A percentile compares a stretch with the other conserved stretches of the same genome.
Conservation (phyloP, 2,113 vertebrate species). For the Saccopteryx leptura region DNA sequence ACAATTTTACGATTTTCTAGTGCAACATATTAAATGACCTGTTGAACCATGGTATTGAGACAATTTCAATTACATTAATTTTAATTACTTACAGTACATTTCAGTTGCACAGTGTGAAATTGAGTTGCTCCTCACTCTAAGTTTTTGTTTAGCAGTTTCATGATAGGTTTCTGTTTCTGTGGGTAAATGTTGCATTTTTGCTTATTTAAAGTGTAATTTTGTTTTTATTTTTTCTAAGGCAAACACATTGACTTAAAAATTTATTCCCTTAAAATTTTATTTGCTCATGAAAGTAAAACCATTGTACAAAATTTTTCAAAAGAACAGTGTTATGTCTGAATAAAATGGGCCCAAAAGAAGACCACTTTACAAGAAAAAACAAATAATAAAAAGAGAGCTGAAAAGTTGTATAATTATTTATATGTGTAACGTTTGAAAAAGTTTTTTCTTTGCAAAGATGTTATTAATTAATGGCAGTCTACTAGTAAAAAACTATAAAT, state of each 20-base stretch:
- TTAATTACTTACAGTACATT: constrained; percentile 86
- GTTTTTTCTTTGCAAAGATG: background rate
- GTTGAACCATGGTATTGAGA: constrained; percentile 75
- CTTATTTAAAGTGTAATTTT: constrained; percentile 79
- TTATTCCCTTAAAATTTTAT: constrained; percentile 69
- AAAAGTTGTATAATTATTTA: background rate
- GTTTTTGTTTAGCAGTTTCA: constrained; percentile 67
- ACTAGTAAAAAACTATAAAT: background rate
- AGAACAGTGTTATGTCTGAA: background rate
- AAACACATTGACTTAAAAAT: constrained; percentile 63
- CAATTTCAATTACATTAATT: constrained; percentile 86
- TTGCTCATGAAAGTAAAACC: constrained; percentile 65
- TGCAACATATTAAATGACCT: constrained; percentile 77
- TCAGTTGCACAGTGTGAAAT: constrained; percentile 83
- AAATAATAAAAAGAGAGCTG: background rate
- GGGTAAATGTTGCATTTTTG: constrained; percentile 75
- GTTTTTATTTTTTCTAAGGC: constrained; percentile 76
- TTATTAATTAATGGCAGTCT: background rate
- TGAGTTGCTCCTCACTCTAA: constrained; percentile 76
- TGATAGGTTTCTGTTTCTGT: constrained; percentile 78
- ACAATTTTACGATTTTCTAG: constrained; percentile 72
- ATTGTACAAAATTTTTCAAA: background rate
- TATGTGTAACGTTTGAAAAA: background rate
- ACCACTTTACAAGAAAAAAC: background rate
- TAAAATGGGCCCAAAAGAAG: background rate